Percentiles rank a stretch among this genome's conserved stretches.
Conservation (phyloP, 2,113 vertebrate genomes). For the Mugil cephalus region DNA sequence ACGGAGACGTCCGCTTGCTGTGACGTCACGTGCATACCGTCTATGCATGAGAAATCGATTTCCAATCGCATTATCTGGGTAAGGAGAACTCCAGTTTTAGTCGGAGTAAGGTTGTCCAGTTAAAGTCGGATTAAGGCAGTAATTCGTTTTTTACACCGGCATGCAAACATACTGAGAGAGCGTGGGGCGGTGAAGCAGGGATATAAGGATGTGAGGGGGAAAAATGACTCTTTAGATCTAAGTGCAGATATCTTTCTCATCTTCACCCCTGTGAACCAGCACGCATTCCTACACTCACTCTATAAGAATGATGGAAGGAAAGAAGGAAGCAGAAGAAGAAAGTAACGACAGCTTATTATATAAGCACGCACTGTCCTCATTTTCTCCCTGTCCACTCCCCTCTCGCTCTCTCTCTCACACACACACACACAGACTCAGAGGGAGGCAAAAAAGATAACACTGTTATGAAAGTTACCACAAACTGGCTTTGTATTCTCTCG, state of each 20-base stretch:
- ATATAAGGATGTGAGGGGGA: conserved; percentile 19
- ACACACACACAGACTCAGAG: background rate
- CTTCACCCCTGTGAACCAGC: too few relatives aligned
- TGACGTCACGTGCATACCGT: too few relatives aligned
- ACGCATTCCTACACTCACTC: too few relatives aligned
- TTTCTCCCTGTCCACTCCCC: conserved; percentile 11
- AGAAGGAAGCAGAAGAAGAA: conserved; percentile 19
- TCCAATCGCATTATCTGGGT: too few relatives aligned
- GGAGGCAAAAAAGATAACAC: conserved; percentile 42
- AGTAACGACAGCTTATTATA: conserved; percentile 29
- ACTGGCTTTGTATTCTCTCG: conserved; percentile 26
- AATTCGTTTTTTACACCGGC: too few relatives aligned
- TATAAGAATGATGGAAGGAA: conserved; percentile 32
- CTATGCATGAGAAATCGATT: too few relatives aligned
- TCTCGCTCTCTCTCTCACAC: conserved; percentile 1
- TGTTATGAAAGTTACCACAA: conserved; percentile 50
- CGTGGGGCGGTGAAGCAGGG: background rate
- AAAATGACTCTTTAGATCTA: conserved; percentile 28
- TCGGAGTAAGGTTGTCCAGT: too few relatives aligned
- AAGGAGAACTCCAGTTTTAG: too few relatives aligned
- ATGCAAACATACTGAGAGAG: too few relatives aligned
- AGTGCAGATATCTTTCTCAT: conserved; percentile 56
- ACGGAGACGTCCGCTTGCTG: too few relatives aligned
- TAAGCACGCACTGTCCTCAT: conserved; percentile 36
- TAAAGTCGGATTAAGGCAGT: too few relatives aligned